phyloP scores from a whole-genome alignment of 2,797 vertebrate species.

The Rhinatrema bivittatum region DNA sequence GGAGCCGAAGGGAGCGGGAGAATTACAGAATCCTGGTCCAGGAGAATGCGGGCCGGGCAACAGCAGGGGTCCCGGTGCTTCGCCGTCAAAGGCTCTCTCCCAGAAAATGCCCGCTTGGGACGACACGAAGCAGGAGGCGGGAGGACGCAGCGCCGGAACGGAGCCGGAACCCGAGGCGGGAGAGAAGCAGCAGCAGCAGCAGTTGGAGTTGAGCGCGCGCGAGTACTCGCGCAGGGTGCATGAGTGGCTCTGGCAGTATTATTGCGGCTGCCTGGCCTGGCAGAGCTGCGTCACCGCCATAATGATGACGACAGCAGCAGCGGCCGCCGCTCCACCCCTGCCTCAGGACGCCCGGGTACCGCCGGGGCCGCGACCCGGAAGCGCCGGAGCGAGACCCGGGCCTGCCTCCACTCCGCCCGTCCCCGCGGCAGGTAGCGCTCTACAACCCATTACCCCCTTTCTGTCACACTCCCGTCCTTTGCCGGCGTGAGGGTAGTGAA shows the following conservation, averaged over 20 bases:
- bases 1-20: not conserved
- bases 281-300: slow-evolving; percentile 60
- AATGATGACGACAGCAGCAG: slow-evolving; percentile 12
- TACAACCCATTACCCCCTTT: too few species aligned
- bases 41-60: too few species aligned
- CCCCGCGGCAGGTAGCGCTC: too few species aligned
- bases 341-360: too few species aligned
- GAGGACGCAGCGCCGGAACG: not conserved
- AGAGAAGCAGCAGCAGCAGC: too few species aligned
- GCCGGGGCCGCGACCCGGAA: not conserved
- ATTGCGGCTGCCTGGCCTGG: slow-evolving; percentile 77
- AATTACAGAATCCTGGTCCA: not conserved
- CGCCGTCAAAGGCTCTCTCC: too few species aligned
- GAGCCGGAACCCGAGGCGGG: not conserved
- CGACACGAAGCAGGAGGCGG: not conserved
- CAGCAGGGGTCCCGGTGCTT: too few species aligned
- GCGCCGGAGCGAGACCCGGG: fast-evolving
- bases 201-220: slow-evolving; percentile 43
- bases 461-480: too few species aligned
- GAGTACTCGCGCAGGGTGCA: slow-evolving; percentile 79
- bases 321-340: slow-evolving; percentile 24
- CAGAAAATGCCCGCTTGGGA: not conserved
- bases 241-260: slow-evolving; percentile 87
- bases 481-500: too few species aligned
- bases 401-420: not conserved